Conservation (phyloP, 2,888 invertebrate species). For the Pterostichus niger region DNA sequence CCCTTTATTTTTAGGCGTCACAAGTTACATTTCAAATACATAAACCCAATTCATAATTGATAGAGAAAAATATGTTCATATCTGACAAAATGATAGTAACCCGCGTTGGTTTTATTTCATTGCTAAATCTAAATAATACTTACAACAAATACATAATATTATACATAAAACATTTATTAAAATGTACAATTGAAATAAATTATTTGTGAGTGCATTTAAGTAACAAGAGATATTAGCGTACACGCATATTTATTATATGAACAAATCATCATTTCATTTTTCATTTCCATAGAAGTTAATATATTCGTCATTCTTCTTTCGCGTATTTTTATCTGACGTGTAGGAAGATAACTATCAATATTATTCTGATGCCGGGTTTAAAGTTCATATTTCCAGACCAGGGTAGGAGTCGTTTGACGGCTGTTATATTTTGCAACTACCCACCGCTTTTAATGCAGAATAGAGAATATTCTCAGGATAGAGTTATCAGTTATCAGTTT, state of each 20-base stretch:
- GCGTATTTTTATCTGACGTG: conserved; percentile 12
- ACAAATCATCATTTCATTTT: not conserved
- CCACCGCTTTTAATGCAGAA: conserved; percentile 35
- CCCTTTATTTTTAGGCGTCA: too few relatives aligned
- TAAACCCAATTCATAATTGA: too few relatives aligned
- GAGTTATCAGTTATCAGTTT: not conserved
- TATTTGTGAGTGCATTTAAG: conserved; percentile 5
- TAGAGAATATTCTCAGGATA: conserved; percentile 17
- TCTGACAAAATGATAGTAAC: too few relatives aligned
- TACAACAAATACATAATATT: too few relatives aligned
- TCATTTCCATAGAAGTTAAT: not conserved
- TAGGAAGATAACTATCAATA: conserved; percentile 42
- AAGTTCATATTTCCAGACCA: conserved; percentile 41
- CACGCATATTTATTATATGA: not conserved
- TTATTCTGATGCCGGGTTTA: conserved; percentile 34
- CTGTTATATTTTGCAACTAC: conserved; percentile 36
- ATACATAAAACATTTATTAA: too few relatives aligned
- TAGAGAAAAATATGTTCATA: too few relatives aligned
- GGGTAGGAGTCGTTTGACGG: conserved; percentile 46
- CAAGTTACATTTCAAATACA: too few relatives aligned
- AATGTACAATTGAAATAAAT: not conserved
- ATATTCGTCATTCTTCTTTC: not conserved
- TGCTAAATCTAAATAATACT: too few relatives aligned
- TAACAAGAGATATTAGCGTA: not conserved
- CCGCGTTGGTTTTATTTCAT: too few relatives aligned